A percentile compares a stretch with the other conserved stretches of the same genome.
Conservation (phyloP, 2,888 invertebrate species). For the Agrochola macilenta region DNA sequence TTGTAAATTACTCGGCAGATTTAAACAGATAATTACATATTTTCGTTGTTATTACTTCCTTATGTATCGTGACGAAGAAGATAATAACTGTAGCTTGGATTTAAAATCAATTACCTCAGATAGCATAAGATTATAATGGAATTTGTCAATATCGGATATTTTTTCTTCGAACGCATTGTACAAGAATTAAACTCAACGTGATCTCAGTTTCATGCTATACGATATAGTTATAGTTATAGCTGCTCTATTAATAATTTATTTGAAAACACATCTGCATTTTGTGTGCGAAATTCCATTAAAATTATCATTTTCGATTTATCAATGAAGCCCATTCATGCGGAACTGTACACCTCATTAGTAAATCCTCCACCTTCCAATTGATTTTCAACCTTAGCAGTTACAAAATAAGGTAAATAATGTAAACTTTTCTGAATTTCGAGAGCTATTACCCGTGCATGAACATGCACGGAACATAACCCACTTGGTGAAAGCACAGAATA, state of each 20-base stretch:
- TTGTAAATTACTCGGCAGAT: constrained; percentile 15
- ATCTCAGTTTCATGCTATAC: not conserved
- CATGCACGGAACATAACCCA: constrained; percentile 40
- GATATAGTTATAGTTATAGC: not conserved
- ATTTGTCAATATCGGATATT: not conserved
- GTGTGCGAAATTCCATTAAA: constrained; percentile 10
- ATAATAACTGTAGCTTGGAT: not conserved
- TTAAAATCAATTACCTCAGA: not conserved
- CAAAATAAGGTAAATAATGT: constrained; percentile 20
- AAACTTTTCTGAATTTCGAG: constrained; percentile 16
- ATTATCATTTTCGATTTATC: constrained; percentile 35
- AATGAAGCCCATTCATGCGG: constrained; percentile 30
- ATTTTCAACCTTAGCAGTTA: constrained; percentile 21
- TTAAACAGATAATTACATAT: constrained; percentile 28
- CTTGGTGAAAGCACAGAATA: constrained; percentile 15
- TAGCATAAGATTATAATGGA: not conserved
- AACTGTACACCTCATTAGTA: constrained; percentile 14
- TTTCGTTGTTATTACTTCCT: constrained; percentile 33
- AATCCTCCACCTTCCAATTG: constrained; percentile 1
- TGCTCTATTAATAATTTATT: not conserved
- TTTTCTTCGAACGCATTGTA: not conserved
- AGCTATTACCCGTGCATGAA: constrained; percentile 44
- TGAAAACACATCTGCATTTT: not conserved
- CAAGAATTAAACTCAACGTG: not conserved
- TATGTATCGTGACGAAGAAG: not conserved